Base-by-base conservation (phyloP, 1,140 invertebrate genomes). In the Zaprionus kolodkinae region DNA sequence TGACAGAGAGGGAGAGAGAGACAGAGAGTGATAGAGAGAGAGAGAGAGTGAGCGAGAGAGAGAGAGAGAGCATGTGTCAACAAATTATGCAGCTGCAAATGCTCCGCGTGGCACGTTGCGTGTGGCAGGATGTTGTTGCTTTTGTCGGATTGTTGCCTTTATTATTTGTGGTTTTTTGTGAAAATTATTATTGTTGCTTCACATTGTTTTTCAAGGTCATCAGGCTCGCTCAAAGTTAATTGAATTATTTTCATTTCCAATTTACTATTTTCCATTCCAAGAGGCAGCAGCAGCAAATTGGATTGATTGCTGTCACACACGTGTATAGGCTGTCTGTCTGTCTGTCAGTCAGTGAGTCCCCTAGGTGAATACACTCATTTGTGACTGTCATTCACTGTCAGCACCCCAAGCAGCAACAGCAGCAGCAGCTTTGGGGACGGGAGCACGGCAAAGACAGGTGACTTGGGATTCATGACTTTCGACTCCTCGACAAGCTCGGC, bases 321-420 rank as follows among this genome's bases (percentile, higher is more conserved):
- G 63, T 56, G 40, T 43, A 43, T n/a, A 15, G 40, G 40, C 38
- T 43, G 40, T 43, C 40, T 5, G 45, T 48, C 15, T 15, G 15
- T 17, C 43, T 4, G 45, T 21, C 21, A 21, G 21, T 1, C 21
- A 21, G n/a, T 4, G 6, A 17, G 45, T 50, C 40, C 40, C 40
- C 13, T 3, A 50, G 45, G 45, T 50, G 45, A 50, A 50, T 65
- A 66, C 38, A 66, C 15, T 57, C 64, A 66, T 66, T 66, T 66
- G 54, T 66, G 64, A 66, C 64, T 66, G 64, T 66, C 64, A 66
- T 57, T 66, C 64, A 66, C 25, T 66, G 64, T 66, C 64, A 66
- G 54, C 64, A 25, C 54, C 64, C 56, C 38, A 57, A 66, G 25
- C 64, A n/a, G n/a, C n/a, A n/a, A n/a, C n/a, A n/a, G n/a, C n/a